These are phyloP conservation scores for Petrocephalus schoutedeni DNA, from an alignment of 2,797 vertebrate species.

Conservation along the genomic window DNA sequence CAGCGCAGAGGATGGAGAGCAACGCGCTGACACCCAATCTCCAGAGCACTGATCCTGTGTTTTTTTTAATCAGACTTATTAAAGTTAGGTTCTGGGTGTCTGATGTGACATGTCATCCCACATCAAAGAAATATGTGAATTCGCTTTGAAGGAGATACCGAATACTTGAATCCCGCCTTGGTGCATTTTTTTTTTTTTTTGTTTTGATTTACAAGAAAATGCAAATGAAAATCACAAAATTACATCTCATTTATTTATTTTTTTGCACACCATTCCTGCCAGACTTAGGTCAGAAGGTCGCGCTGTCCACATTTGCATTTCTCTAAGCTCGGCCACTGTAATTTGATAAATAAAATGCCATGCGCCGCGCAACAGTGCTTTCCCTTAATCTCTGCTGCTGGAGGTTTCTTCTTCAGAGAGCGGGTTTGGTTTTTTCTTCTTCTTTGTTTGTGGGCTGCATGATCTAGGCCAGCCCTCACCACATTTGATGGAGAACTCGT, in stretches of 20 bases:
- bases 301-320: not conserved
- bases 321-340: not conserved
- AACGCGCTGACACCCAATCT: not conserved
- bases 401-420: not conserved
- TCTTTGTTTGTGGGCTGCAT: not conserved
- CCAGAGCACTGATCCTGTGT: not conserved
- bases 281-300: not conserved
- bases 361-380: not conserved
- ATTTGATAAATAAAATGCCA: not conserved
- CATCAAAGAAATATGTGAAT: not conserved
- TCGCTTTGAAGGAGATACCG: not conserved
- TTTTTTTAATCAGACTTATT: not conserved
- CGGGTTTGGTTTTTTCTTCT: not conserved
- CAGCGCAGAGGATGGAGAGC: not conserved
- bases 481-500: not conserved
- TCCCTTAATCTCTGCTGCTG: not conserved
- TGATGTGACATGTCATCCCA: not conserved
- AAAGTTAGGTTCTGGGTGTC: not conserved
- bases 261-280: not conserved
- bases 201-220: not conserved
- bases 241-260: not conserved
- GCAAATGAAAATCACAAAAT: not conserved
- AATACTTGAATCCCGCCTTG: not conserved
- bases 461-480: not conserved
- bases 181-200: not conserved